Percentiles rank a stretch among this genome's conserved stretches.
Conservation (phyloP, 2,888 invertebrate species). For the Crioceris asparagi region DNA sequence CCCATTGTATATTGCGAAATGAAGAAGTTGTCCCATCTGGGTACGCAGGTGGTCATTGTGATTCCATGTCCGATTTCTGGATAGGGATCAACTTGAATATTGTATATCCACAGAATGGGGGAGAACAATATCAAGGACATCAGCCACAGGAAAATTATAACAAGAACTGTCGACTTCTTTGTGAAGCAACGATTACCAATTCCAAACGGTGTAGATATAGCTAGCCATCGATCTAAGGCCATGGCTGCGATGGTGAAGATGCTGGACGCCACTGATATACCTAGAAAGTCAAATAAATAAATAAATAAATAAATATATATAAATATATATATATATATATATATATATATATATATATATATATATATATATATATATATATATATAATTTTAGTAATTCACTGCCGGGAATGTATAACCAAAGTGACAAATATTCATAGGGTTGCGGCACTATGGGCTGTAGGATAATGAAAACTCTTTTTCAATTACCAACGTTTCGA, state of each 20-base stretch:
- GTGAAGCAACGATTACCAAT: slow-evolving; percentile 61
- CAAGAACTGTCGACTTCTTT: slow-evolving; percentile 50
- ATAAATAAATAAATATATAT: too few relatives aligned
- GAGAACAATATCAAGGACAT: slow-evolving; percentile 55
- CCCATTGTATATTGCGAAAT: slow-evolving; percentile 52
- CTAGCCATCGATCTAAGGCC: slow-evolving; percentile 65
- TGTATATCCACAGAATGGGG: slow-evolving; percentile 43
- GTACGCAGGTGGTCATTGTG: slow-evolving; percentile 41
- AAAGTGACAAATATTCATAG: too few relatives aligned
- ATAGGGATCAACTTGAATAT: slow-evolving; percentile 9
- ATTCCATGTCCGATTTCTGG: too few relatives aligned
- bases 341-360: too few relatives aligned
- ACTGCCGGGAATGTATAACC: too few relatives aligned
- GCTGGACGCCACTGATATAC: slow-evolving; percentile 67
- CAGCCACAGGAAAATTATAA: slow-evolving; percentile 57
- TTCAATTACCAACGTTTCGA: too few relatives aligned
- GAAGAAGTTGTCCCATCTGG: slow-evolving; percentile 47
- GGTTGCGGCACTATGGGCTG: too few relatives aligned
- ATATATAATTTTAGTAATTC: too few relatives aligned
- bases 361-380: too few relatives aligned
- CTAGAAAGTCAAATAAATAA: too few relatives aligned
- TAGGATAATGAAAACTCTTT: too few relatives aligned
- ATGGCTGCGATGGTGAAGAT: slow-evolving; percentile 71
- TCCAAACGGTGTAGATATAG: slow-evolving; percentile 63
- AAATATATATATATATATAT: too few relatives aligned